These are phyloP conservation scores for Cryptomyrus ogoouensis DNA, from an alignment of 2,113 vertebrate genomes.

Conservation along the genomic window DNA sequence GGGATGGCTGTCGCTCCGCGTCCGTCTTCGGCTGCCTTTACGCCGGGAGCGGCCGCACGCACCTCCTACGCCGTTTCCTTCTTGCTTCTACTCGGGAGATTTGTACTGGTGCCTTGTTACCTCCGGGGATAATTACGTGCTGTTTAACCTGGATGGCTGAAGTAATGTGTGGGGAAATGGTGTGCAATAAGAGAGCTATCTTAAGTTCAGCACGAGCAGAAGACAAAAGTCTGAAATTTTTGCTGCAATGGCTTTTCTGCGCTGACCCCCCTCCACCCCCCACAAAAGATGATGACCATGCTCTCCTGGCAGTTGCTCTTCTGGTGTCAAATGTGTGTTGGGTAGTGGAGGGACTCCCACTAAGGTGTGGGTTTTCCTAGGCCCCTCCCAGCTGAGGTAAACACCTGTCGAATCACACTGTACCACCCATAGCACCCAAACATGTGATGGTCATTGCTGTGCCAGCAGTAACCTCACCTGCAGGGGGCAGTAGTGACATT, in stretches of 20 bases:
- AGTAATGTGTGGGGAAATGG: not conserved
- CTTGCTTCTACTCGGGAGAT: not conserved
- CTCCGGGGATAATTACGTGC: not conserved
- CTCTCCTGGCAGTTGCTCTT: not conserved
- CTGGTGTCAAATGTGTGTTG: not conserved
- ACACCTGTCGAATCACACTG: not conserved
- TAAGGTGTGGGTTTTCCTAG: not conserved
- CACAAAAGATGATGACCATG: not conserved
- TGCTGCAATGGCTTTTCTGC: not conserved
- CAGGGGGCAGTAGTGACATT: not conserved
- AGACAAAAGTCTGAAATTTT: not conserved
- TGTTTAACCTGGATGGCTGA: not conserved
- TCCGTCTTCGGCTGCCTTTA: not conserved
- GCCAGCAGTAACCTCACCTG: not conserved
- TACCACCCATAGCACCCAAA: not conserved
- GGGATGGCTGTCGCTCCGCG: conserved; percentile 26
- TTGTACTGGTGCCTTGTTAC: not conserved
- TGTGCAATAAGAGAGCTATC: not conserved
- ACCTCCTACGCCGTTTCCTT: not conserved
- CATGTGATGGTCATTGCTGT: not conserved
- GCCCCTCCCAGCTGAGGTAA: not conserved
- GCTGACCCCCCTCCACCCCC: not conserved
- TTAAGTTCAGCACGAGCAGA: not conserved
- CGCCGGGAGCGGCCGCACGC: not conserved
- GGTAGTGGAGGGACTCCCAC: not conserved